These are phyloP conservation scores for Euglossa dilemma DNA, from an alignment of 1,140 invertebrate genomes.

Conservation along the genomic window DNA sequence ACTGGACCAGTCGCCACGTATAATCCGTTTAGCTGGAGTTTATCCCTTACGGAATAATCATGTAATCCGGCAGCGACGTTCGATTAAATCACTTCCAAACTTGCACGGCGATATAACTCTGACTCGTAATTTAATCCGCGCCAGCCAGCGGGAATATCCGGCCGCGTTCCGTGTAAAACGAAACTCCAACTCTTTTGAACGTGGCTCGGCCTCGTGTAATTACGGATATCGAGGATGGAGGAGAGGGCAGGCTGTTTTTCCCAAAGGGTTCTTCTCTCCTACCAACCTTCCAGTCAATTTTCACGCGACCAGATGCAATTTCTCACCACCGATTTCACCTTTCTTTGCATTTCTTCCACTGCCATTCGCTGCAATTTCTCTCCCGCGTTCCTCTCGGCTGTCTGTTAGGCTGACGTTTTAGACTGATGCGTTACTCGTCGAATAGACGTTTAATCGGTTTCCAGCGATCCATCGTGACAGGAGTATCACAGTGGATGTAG, in stretches of 20 bases:
- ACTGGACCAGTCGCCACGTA: background rate
- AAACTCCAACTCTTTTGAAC: conserved; percentile 6
- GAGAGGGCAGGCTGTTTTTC: background rate
- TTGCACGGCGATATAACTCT: conserved; percentile 11
- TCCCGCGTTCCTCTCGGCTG: no score
- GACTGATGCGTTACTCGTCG: background rate
- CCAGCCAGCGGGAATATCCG: background rate
- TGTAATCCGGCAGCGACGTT: conserved; percentile 39
- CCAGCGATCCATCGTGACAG: background rate
- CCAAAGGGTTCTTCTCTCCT: background rate
- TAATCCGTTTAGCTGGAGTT: conserved; percentile 38
- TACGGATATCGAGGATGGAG: background rate
- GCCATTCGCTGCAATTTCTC: no score
- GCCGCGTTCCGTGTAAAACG: background rate
- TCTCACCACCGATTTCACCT: background rate
- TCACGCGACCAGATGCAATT: conserved; percentile 12
- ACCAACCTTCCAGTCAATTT: conserved; percentile 4
- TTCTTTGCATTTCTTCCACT: background rate
- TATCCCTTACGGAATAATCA: conserved; percentile 49
- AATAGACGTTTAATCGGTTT: background rate
- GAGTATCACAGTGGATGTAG: background rate
- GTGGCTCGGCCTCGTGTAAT: background rate
- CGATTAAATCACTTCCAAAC: conserved; percentile 45
- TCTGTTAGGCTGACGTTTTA: no score
- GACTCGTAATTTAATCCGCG: conserved; percentile 47